Evolutionary conservation across 2,797 vertebrate genomes (phyloP).

Genomic region (Xiphorhynchus erythropygius): DNA sequence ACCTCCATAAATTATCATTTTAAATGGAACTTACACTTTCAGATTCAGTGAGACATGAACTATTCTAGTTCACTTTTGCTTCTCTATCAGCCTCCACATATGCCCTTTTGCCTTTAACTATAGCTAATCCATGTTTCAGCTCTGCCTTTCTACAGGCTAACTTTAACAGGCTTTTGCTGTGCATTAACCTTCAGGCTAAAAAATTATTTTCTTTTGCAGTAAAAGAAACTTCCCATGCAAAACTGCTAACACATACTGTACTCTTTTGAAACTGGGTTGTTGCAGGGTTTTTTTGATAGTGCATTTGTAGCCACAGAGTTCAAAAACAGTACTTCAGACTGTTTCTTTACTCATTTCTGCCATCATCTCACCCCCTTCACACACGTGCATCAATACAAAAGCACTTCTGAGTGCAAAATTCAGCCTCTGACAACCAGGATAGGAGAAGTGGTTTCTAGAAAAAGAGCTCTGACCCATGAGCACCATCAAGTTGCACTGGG

Average conservation of each 20-base stretch:
- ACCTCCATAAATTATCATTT: constrained; percentile 28
- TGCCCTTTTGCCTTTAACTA: neutral
- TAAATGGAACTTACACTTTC: neutral
- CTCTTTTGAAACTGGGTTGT: neutral
- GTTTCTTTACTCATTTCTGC: neutral
- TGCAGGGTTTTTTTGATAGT: neutral
- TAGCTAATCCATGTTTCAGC: neutral
- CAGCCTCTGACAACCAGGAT: neutral
- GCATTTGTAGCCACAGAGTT: neutral
- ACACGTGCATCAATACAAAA: neutral
- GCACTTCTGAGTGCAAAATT: neutral
- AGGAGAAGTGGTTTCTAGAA: neutral
- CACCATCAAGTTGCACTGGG: neutral
- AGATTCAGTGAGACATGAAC: neutral
- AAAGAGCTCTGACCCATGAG: neutral
- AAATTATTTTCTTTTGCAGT: neutral
- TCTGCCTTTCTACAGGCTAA: neutral
- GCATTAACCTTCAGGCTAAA: neutral
- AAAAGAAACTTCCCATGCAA: neutral
- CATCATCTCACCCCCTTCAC: neutral
- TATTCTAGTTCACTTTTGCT: neutral
- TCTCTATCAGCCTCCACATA: neutral
- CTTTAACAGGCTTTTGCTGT: neutral
- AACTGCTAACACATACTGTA: neutral
- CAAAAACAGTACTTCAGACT: neutral